phyloP scores from a whole-genome alignment of 2,888 invertebrate species.

The Amphimallon solstitiale region DNA sequence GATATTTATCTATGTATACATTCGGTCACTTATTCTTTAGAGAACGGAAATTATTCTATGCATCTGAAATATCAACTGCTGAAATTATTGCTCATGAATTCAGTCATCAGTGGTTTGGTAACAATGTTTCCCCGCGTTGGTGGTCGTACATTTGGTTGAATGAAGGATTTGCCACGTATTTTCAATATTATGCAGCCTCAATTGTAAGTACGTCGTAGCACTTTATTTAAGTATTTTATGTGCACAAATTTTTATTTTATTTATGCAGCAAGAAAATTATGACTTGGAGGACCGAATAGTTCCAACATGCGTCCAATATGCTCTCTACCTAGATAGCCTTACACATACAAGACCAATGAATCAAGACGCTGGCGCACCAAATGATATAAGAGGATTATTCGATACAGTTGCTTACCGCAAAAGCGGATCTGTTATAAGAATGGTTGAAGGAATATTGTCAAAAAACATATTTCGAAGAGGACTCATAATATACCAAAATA shows the following conservation, averaged over 20 bases:
- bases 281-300: constrained; percentile 33
- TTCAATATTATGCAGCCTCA: too few species aligned
- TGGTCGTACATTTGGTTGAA: constrained; percentile 78
- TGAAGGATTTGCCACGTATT: too few species aligned
- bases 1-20: not conserved
- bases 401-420: constrained; percentile 76
- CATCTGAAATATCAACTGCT: too few species aligned
- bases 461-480: too few species aligned
- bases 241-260: too few species aligned
- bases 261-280: constrained; percentile 32
- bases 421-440: too few species aligned
- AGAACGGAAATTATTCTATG: too few species aligned
- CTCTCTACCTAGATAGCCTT: constrained; percentile 68
- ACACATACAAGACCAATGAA: constrained; percentile 66
- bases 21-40: not conserved
- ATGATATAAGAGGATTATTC: constrained; percentile 70
- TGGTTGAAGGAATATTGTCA: too few species aligned
- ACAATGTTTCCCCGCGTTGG: constrained; percentile 78
- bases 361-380: constrained; percentile 66
- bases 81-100: too few species aligned
- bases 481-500: constrained; percentile 22
- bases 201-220: too few species aligned
- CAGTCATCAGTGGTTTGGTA: constrained; percentile 90
- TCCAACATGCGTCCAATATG: not conserved
- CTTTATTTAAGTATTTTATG: constrained; percentile 63